Conservation (phyloP, 2,113 vertebrate species). For the Antechinus stuartii region DNA sequence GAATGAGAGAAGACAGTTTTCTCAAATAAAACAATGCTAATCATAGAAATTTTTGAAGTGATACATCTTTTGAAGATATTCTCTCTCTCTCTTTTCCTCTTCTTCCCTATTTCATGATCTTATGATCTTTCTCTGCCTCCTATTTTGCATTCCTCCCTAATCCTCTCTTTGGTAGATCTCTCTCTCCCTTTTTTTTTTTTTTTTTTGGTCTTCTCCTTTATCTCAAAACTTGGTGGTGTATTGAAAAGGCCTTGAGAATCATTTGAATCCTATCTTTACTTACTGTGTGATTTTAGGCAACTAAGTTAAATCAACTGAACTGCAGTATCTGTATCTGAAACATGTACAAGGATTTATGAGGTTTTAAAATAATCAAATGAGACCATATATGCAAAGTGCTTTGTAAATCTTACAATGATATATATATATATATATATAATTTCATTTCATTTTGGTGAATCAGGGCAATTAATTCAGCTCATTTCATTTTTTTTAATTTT, state of each 20-base stretch:
- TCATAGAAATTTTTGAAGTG: neutral
- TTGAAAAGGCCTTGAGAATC: neutral
- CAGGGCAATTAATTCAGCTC: no score
- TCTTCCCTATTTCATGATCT: neutral
- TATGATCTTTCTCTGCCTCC: neutral
- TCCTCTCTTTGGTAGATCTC: neutral
- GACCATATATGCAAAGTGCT: no score
- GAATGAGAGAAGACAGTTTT: neutral
- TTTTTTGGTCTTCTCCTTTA: neutral
- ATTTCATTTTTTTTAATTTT: no score
- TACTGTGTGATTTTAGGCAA: neutral
- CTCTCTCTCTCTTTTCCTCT: neutral
- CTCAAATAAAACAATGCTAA: neutral
- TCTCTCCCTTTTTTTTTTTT: no score
- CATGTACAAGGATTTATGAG: no score
- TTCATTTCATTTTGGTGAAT: no score
- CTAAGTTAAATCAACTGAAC: neutral
- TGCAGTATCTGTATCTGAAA: neutral
- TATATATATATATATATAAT: no score
- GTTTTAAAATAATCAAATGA: no score
- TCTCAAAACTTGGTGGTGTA: neutral
- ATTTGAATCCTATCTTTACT: neutral
- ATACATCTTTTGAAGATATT: neutral
- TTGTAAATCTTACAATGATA: no score
- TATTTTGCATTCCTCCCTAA: neutral